Base-by-base conservation (phyloP, 2,113 vertebrate species). In the Bufo gargarizans region DNA sequence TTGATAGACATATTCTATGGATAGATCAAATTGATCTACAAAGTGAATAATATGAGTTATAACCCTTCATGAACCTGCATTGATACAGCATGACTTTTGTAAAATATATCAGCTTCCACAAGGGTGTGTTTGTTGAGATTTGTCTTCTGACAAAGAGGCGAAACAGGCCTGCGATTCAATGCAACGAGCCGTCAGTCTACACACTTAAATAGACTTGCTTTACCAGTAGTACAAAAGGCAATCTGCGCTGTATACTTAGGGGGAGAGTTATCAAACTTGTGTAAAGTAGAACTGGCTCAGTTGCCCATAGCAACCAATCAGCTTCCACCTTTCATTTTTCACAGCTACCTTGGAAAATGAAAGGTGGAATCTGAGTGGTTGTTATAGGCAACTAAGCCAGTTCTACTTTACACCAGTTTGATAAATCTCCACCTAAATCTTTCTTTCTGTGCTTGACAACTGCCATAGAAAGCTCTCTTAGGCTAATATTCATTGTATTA, bases 361-460 rank as follows among this genome's bases (percentile, higher is more conserved):
- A 33, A 33, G 33, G 33, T 33, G 33, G 33, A 33, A 33, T 33
- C 33, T 33, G 33, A 33, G 33, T 33, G 33, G 33, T 33, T 33
- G 33, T 33, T 33, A 33, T 33, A 1, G 33, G 33, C 33, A 33
- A 33, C 33, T 33, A 33, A 33, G 33, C 33, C 33, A 33, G 1
- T 33, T 33, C 33, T 33, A 33, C 33, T 1, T 33, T 33, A 33
- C 33, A 33, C 33, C 33, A 33, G 33, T 33, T 33, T 33, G 33
- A 33, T 33, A 33, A 33, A 33, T 33, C 33, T 33, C 33, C 33
- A 33, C 33, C 33, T 83, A 65, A 69, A 45, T 69, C 71, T n/a
- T 22, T 81, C 56, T 82, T 82, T 82, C 80, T 67, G 49, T 82
- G 65, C 58, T n/a, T 82, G 59, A 82, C 80, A 67, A 50, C 80